phyloP scores from a whole-genome alignment of 2,797 vertebrate species.

The Channa striata region DNA sequence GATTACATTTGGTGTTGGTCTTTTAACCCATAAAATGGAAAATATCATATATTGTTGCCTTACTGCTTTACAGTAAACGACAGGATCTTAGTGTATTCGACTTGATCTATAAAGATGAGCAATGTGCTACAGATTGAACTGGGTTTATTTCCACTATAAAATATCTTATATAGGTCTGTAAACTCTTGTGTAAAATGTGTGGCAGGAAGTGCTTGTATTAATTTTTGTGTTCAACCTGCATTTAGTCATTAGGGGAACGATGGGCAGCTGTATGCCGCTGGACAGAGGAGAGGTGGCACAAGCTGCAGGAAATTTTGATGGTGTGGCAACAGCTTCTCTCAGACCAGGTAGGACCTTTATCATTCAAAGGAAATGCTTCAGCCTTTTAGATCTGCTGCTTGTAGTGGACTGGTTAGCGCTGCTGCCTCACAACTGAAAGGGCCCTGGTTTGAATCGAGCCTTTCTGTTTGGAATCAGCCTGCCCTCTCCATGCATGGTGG shows the following conservation, averaged over 20 bases:
- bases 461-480: no score
- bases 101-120: neutral
- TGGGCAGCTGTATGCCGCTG: constrained; percentile 98
- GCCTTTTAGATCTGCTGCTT: neutral
- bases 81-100: neutral
- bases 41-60: neutral
- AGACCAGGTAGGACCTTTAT: constrained; percentile 88
- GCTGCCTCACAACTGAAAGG: no score
- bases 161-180: neutral
- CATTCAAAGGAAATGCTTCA: neutral
- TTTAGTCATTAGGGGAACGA: constrained; percentile 92
- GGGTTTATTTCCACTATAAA: neutral
- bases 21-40: neutral
- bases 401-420: no score
- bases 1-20: neutral
- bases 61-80: no score
- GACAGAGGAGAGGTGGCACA: constrained; percentile 94
- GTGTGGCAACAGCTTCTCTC: constrained; percentile 94
- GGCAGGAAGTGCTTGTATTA: neutral
- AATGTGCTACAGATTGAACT: neutral
- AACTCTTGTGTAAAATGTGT: neutral
- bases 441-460: no score
- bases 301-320: constrained; percentile 90
- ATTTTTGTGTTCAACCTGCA: constrained; percentile 10
- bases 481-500: no score